These are phyloP conservation scores for Pangasius djambal DNA, from an alignment of 2,797 vertebrate species.

Conservation along the genomic window DNA sequence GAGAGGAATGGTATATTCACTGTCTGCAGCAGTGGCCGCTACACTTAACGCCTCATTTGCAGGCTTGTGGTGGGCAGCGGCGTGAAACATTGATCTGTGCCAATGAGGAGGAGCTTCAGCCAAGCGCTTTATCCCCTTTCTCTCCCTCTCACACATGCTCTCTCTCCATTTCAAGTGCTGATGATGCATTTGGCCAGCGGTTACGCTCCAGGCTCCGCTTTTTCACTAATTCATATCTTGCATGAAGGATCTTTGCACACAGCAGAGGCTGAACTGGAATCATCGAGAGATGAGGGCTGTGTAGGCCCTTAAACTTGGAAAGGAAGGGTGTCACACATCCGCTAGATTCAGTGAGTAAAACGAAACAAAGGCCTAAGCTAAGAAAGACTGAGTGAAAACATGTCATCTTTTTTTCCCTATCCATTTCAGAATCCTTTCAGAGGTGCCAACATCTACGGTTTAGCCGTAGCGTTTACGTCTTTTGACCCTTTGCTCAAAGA, in stretches of 20 bases:
- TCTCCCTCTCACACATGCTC: background rate
- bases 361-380: background rate
- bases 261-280: constrained; percentile 23
- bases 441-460: background rate
- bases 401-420: background rate
- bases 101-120: constrained; percentile 67
- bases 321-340: background rate
- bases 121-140: constrained; percentile 6
- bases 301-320: background rate
- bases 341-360: background rate
- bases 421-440: background rate
- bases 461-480: background rate
- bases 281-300: background rate
- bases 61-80: constrained; percentile 69
- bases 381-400: background rate
- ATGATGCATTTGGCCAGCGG: constrained; percentile 70
- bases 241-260: constrained; percentile 26
- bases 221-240: constrained; percentile 47
- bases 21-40: constrained; percentile 62
- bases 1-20: constrained; percentile 59
- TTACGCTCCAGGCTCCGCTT: constrained; percentile 61
- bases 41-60: constrained; percentile 76
- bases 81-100: constrained; percentile 71
- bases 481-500: background rate
- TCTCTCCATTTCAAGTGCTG: constrained; percentile 49